Evolutionary conservation across 2,113 vertebrate species (phyloP), one percentile per base, ranked within the genome.

Genomic region (Oreochromis aureus): DNA sequence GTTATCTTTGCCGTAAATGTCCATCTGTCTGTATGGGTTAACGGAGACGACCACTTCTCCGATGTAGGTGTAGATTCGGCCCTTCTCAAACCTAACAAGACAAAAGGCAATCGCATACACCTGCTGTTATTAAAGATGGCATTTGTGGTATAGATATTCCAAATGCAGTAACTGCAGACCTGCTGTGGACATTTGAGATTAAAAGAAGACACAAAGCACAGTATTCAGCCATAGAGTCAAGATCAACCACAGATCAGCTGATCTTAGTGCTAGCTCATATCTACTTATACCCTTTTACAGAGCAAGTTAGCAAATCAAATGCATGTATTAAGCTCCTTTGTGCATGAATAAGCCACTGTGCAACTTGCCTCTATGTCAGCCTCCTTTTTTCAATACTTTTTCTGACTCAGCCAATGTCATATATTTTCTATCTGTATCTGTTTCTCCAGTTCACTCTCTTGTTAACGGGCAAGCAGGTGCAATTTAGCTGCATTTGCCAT

Each of bases 11-110:
- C 97, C 98, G 0, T 98, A 99, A 7, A 98, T 95, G 5, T 97
- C 97, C 95, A 98, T 95, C 36, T 95, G 71, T 86, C 89, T 96
- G 95, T 99, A 99, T 0, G 98, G 98, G 93, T 99, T 99, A 22
- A 99, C 95, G 0, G 98, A 98, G 69, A 99, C 98, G 24, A 99
- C 97, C 86, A 99, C 98, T 80, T 99, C 98, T 6, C 98, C 98
- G 1, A 99, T 99, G 90, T 97, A 99, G 9, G 98, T 98, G 94
- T 99, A 99, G 94, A 98, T 99, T 2, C 95, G 95, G 6, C 96
- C 97, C 53, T 97, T 97, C 54, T 97, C 93, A n/a, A 99, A 99
- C 97, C 98, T 99, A 93, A 41, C 2, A 19, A 36, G 24, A 84
- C 2, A 81, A 27, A 71, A 86, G 44, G 89, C 34, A 69, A 10